These are phyloP conservation scores for Cyanistes caeruleus DNA, from an alignment of 2,113 vertebrate genomes.

Conservation along the genomic window DNA sequence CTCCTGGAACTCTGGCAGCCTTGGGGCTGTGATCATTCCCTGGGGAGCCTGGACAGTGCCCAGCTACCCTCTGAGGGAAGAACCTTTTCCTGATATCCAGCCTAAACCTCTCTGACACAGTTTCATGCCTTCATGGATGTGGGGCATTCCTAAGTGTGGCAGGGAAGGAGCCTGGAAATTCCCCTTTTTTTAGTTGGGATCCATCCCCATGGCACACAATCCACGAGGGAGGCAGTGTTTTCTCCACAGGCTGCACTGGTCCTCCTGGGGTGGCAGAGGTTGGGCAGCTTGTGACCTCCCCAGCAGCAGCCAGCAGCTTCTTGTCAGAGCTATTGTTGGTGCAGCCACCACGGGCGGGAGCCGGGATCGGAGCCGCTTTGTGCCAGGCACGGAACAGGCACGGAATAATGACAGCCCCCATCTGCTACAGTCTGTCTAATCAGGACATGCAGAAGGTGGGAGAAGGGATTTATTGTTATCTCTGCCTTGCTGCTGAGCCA, in stretches of 20 bases:
- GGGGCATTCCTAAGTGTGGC: background rate
- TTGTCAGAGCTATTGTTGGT: background rate
- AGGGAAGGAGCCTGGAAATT: background rate
- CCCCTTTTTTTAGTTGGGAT: background rate
- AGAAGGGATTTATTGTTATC: constrained; percentile 54
- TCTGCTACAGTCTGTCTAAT: background rate
- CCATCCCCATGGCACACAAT: fast-evolving
- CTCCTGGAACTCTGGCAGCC: background rate
- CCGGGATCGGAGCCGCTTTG: background rate
- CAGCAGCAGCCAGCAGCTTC: background rate
- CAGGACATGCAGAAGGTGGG: constrained; percentile 6
- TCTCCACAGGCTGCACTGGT: background rate
- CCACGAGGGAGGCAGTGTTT: fast-evolving
- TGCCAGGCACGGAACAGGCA: background rate
- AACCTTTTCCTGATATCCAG: background rate
- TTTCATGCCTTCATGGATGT: too few relatives aligned
- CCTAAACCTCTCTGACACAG: background rate
- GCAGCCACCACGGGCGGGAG: background rate
- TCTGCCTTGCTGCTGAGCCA: constrained; percentile 1
- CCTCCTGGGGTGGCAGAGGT: fast-evolving
- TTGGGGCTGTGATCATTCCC: background rate
- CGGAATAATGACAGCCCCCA: background rate
- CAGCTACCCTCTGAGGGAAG: fast-evolving
- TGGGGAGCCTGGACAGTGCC: background rate
- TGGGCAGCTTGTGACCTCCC: background rate